Evolutionary conservation across 2,113 vertebrate genomes (phyloP).

Genomic region (Xiphophorus couchianus): DNA sequence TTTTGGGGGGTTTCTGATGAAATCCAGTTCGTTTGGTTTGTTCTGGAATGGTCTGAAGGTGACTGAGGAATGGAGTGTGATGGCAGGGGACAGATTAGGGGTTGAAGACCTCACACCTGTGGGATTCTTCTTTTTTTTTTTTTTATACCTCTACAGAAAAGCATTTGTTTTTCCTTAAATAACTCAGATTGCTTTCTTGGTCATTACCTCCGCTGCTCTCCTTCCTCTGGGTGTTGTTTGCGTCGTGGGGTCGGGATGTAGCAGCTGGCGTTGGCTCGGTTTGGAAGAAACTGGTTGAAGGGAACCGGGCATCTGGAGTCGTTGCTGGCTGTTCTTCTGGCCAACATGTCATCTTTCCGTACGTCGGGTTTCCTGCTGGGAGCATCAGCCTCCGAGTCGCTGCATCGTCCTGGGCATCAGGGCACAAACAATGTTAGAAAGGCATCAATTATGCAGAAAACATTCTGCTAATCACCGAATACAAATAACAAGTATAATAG

Average conservation of each 20-base stretch:
- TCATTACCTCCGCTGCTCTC: constrained; percentile 90
- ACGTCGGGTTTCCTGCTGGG: constrained; percentile 91
- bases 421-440: neutral
- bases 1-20: constrained; percentile 57
- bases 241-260: constrained; percentile 88
- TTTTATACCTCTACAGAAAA: constrained; percentile 9
- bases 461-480: neutral
- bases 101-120: constrained; percentile 8
- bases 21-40: constrained; percentile 56
- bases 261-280: constrained; percentile 90
- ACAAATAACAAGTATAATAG: neutral
- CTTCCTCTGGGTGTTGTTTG: constrained; percentile 88
- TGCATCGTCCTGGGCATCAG: constrained; percentile 85
- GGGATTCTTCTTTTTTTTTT: neutral
- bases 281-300: constrained; percentile 98
- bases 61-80: constrained; percentile 76
- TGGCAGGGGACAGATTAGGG: constrained; percentile 18
- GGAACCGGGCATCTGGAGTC: constrained; percentile 89
- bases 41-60: constrained; percentile 82
- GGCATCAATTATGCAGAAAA: neutral
- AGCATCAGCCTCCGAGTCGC: constrained; percentile 89
- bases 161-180: constrained; percentile 3
- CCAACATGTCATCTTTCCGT: constrained; percentile 96
- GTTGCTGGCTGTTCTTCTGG: constrained; percentile 86
- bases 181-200: constrained; percentile 20